phyloP scores from a whole-genome alignment of 2,888 invertebrate genomes.

The Cryptops parisi region DNA sequence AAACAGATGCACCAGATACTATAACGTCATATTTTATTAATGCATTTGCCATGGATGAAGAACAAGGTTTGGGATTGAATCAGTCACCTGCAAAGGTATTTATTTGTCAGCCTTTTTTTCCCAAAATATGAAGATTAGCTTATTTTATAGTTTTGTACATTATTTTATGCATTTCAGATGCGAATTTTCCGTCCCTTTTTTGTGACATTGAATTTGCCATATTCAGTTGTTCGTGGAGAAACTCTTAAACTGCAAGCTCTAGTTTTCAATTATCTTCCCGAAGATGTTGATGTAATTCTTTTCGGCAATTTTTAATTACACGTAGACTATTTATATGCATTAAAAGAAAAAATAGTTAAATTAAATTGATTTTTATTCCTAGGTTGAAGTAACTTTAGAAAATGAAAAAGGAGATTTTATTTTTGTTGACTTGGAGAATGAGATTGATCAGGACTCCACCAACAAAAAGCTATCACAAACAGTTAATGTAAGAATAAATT shows the following conservation, averaged over 20 bases:
- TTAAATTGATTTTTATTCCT: neutral
- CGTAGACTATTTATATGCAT: too few relatives aligned
- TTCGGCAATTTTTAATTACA: too few relatives aligned
- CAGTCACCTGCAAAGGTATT: slow-evolving; percentile 28
- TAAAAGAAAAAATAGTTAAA: too few relatives aligned
- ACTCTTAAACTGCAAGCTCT: slow-evolving; percentile 34
- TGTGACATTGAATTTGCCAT: slow-evolving; percentile 36
- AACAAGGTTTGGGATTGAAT: slow-evolving; percentile 35
- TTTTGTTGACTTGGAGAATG: slow-evolving; percentile 14
- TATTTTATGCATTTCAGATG: too few relatives aligned
- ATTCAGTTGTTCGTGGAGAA: slow-evolving; percentile 36
- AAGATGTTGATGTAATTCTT: slow-evolving; percentile 21
- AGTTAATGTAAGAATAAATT: neutral
- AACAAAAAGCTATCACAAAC: neutral
- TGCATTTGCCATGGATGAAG: slow-evolving; percentile 36
- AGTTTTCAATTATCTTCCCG: slow-evolving; percentile 34
- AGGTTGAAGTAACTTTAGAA: slow-evolving; percentile 22
- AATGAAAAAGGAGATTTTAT: slow-evolving; percentile 21
- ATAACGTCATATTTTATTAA: slow-evolving; percentile 39
- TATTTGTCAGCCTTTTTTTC: neutral
- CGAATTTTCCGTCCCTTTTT: slow-evolving; percentile 39
- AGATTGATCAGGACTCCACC: slow-evolving; percentile 6
- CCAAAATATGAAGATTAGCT: neutral
- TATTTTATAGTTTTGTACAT: too few relatives aligned
- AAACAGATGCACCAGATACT: slow-evolving; percentile 36